Base-by-base conservation (phyloP, 1,140 invertebrate species). In the Bombus vancouverensis region DNA sequence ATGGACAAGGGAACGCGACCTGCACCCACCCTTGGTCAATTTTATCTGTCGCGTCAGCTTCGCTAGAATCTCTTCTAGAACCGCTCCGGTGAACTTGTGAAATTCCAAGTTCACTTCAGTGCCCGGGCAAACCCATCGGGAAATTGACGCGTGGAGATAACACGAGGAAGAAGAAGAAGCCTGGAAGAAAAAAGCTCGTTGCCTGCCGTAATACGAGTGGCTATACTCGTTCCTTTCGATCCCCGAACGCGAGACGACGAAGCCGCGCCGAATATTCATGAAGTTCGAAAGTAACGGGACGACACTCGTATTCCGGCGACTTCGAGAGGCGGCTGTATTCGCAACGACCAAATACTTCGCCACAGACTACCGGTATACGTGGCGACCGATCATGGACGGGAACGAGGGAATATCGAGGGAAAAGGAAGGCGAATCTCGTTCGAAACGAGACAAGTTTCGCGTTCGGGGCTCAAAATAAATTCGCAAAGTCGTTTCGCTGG, bases 1-100 rank as follows among this genome's bases (percentile, higher is more conserved):
- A 32, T 15, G 53, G 39, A 77, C 44, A 22, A 44, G 34, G 53
- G 74, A 42, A 81, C 73, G 73, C 74, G 77, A 71, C 75, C 4
- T n/a, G 68, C 62, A 62, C 28, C 39, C 37, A 34, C 18, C 84
- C 73, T 73, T 81, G 86, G 88, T 88, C 90, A 91, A 91, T 91
- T 91, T 90, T 87, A 87, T 90, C 87, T 87, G 82, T 80, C 82
- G 53, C 73, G 34, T 42, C 53, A 66, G 37, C 47, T 53, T 57
- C 59, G 65, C 78, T 10, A 77, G 86, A 68, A 72, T 53, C 47
- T 53, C 75, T 59, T 59, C 47, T 6, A 78, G 62, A 76, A 53
- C 39, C 62, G 65, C 72, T 65, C 47, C 62, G 22, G 34, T 10
- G 57, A 89, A 89, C 83, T 89, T 89, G 66, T 68, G 85, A 89